Base-by-base conservation (phyloP, 1,140 invertebrate genomes). In the Cherax quadricarinatus region DNA sequence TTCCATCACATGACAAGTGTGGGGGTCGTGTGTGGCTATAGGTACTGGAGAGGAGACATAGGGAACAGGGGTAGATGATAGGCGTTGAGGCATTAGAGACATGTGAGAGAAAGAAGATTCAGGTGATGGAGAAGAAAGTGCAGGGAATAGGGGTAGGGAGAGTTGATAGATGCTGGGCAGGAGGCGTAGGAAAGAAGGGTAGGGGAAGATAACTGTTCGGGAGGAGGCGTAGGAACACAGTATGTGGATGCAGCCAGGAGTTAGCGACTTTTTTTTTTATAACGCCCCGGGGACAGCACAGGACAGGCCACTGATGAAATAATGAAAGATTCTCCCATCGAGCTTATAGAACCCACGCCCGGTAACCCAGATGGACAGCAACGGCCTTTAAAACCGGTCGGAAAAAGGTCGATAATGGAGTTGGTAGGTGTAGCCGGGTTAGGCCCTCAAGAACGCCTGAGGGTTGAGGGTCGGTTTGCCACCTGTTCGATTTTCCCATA, bases 281-380 rank as follows among this genome's bases (percentile, higher is more conserved):
- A 18, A 14, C 30, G 53, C 84, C 60, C 18, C 62, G 41, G 84
- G 62, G 62, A 73, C 51, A 70, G 62, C 21, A 70, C 57, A 86
- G 84, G 84, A 86, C 84, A 86, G 84, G 84, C 84, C 84, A 86
- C 66, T 86, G 84, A 86, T 86, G 84, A 86, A 86, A 86, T 86
- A 86, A 86, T 86, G 84, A 86, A 86, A 86, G 84, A 86, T 86
- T 86, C 84, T 86, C 84, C 84, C 62, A 70, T 4, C 48, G 14
- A 48, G 62, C 84, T 86, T 86, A 21, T 86, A 86, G 84, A 73
- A 86, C 84, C 16, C 66, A 70, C 16, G 24, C 84, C 41, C 73
- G 9, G 1, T 16, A n/a, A 21, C 21, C 41, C 49, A 9, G 57
- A 4, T 18, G 1, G 41, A 14, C 12, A 48, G 48, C 30, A 86